These are phyloP conservation scores for Chaitophorus viminalis DNA, from an alignment of 2,888 invertebrate species.

Conservation along the genomic window DNA sequence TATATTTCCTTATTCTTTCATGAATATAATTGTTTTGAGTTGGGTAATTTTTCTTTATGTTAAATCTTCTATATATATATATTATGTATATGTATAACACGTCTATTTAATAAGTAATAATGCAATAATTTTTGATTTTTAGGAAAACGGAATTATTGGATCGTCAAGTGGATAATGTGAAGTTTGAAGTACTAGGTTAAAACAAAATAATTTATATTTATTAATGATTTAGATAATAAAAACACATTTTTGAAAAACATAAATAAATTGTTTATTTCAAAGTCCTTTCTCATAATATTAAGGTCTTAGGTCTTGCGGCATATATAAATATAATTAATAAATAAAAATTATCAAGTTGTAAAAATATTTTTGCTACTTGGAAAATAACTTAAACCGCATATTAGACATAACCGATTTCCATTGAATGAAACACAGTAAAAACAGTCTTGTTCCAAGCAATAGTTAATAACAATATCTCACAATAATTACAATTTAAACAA, in stretches of 20 bases:
- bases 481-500: constrained; percentile 56
- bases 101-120: background rate
- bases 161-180: constrained; percentile 63
- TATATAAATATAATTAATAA: constrained; percentile 51
- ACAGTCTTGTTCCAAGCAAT: constrained; percentile 60
- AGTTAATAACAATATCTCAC: constrained; percentile 51
- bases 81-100: background rate
- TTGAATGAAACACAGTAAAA: constrained; percentile 47
- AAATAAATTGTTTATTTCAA: constrained; percentile 57
- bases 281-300: constrained; percentile 56
- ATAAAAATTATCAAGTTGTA: constrained; percentile 51
- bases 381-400: constrained; percentile 56
- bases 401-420: constrained; percentile 28
- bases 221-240: constrained; percentile 33
- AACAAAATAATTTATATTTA: background rate
- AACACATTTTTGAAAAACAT: constrained; percentile 42
- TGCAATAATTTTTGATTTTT: constrained; percentile 13
- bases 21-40: background rate
- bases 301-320: constrained; percentile 51
- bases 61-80: background rate
- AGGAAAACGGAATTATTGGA: constrained; percentile 63
- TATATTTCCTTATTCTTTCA: background rate
- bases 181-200: background rate
- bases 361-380: constrained; percentile 42
- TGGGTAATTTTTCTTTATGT: background rate